A percentile compares a stretch with the other conserved stretches of the same genome.
Conservation (phyloP, 2,888 invertebrate species). For the Drosophila neutralis region DNA sequence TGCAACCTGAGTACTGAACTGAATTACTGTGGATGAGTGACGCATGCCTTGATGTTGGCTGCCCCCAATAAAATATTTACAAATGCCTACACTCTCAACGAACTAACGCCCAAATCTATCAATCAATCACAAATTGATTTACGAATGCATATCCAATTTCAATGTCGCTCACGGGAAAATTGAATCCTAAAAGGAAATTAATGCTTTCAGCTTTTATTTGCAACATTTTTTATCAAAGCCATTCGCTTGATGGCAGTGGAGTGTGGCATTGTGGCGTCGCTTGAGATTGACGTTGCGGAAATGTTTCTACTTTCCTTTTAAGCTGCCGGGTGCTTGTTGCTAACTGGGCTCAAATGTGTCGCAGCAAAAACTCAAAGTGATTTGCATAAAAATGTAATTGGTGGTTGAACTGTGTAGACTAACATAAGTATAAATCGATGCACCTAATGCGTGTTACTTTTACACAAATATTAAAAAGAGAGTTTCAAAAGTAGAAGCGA, state of each 20-base stretch:
- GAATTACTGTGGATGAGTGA: constrained; percentile 23
- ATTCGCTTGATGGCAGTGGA: constrained; percentile 1
- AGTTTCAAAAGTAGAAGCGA: not conserved
- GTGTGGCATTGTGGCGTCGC: constrained; percentile 15
- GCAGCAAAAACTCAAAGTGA: constrained; percentile 50
- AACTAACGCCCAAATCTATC: constrained; percentile 58
- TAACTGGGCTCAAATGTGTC: constrained; percentile 26
- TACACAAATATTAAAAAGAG: not conserved
- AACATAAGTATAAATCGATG: not conserved
- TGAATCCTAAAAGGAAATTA: constrained; percentile 48
- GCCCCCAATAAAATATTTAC: constrained; percentile 65
- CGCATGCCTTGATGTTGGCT: constrained; percentile 20
- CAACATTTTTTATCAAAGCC: constrained; percentile 45
- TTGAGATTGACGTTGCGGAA: constrained; percentile 57
- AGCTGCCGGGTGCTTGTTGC: not conserved
- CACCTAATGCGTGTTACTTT: not conserved
- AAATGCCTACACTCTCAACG: constrained; percentile 64
- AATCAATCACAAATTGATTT: constrained; percentile 57
- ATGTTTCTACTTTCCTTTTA: constrained; percentile 41
- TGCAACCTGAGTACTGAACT: not conserved
- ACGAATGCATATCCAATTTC: constrained; percentile 42
- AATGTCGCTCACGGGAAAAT: constrained; percentile 47
- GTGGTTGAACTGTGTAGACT: constrained; percentile 7
- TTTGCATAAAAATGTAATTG: constrained; percentile 62
- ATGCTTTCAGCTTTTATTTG: constrained; percentile 51